A percentile compares a stretch with the other conserved stretches of the same genome.
phyloP scores from a whole-genome alignment of 2,888 invertebrate species.

The Zygothrica quintamaculata region DNA sequence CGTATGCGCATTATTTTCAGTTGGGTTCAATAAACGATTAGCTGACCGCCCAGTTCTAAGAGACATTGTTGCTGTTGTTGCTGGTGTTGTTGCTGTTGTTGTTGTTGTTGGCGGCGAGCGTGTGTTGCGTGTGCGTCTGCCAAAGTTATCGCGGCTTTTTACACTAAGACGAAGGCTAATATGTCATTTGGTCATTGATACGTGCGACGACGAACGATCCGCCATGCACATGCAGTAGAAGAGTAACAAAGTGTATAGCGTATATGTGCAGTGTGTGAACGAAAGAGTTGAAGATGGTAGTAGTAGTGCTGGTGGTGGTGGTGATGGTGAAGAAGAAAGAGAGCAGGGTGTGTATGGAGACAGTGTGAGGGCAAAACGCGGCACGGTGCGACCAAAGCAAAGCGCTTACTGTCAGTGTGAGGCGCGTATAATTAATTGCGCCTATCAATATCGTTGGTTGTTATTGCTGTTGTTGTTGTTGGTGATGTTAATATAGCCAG shows the following conservation, averaged over 20 bases:
- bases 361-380: conserved; percentile 40
- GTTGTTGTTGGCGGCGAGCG: conserved; percentile 29
- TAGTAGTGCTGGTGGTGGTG: too few relatives aligned
- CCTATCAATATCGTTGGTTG: conserved; percentile 75
- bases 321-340: neutral
- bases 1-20: conserved; percentile 76
- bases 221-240: conserved; percentile 15
- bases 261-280: conserved; percentile 4
- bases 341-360: neutral
- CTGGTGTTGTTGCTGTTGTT: conserved; percentile 18
- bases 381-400: conserved; percentile 67
- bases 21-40: conserved; percentile 79
- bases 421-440: conserved; percentile 80
- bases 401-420: conserved; percentile 79
- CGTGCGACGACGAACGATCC: conserved; percentile 60
- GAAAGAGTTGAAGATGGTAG: neutral
- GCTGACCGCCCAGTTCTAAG: conserved; percentile 66
- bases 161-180: conserved; percentile 81
- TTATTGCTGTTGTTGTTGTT: conserved; percentile 31
- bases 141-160: conserved; percentile 80
- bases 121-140: conserved; percentile 70
- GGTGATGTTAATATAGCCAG: conserved; percentile 26
- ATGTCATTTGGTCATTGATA: conserved; percentile 82
- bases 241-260: conserved; percentile 6
- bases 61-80: conserved; percentile 24